Percentiles rank a stretch among this genome's conserved stretches.
These are phyloP conservation scores for Rhamnusium bicolor DNA, from an alignment of 2,888 invertebrate species.

Conservation along the genomic window DNA sequence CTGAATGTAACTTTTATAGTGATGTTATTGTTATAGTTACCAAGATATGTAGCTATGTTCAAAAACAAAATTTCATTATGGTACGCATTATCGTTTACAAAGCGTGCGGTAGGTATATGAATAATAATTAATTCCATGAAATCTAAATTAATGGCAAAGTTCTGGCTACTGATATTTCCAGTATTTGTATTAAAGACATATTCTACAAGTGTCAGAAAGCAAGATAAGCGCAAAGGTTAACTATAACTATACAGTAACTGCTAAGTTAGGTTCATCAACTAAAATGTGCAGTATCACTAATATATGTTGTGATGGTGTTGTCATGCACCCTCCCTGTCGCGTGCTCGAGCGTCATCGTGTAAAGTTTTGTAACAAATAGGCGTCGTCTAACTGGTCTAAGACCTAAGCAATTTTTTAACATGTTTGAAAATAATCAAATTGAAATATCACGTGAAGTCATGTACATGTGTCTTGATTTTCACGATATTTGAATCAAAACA, in stretches of 20 bases:
- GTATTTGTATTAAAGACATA: neutral
- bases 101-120: too few species aligned
- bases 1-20: too few species aligned
- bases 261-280: neutral
- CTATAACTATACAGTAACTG: neutral
- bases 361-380: neutral
- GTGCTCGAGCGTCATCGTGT: constrained; percentile 4
- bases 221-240: constrained; percentile 22
- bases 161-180: neutral
- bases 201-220: constrained; percentile 26
- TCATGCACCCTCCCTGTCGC: constrained; percentile 2
- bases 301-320: neutral
- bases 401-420: neutral
- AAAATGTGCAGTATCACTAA: neutral
- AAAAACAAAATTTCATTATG: neutral
- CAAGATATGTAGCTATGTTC: too few species aligned
- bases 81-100: neutral
- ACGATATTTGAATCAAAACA: too few species aligned
- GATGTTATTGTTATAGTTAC: too few species aligned
- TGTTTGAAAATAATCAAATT: too few species aligned
- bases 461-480: too few species aligned
- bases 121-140: neutral
- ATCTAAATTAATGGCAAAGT: neutral
- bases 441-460: too few species aligned
- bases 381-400: neutral